These are phyloP conservation scores for Barypeithes pellucidus DNA, from an alignment of 2,888 invertebrate genomes.

Conservation along the genomic window DNA sequence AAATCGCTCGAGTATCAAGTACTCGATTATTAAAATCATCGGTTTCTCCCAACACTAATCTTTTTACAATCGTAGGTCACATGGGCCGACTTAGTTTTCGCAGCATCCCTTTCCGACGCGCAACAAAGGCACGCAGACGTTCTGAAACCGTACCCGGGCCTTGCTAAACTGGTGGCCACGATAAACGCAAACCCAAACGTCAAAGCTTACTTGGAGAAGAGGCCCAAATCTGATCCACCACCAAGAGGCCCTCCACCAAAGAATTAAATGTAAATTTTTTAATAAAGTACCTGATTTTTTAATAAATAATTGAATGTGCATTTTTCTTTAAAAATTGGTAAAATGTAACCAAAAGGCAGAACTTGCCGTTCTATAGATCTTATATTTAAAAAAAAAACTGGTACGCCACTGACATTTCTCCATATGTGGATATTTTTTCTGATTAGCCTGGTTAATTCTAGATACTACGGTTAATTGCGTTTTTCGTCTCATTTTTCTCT, in stretches of 20 bases:
- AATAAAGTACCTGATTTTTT: constrained; percentile 8
- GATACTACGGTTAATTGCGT: too few relatives aligned
- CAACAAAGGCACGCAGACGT: not conserved
- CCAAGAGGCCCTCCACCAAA: constrained; percentile 24
- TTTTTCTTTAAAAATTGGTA: too few relatives aligned
- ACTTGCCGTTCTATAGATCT: too few relatives aligned
- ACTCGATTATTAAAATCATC: too few relatives aligned
- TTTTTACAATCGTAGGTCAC: constrained; percentile 18
- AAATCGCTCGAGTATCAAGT: too few relatives aligned
- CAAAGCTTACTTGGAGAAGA: constrained; percentile 36
- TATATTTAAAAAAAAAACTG: too few relatives aligned
- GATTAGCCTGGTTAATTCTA: too few relatives aligned
- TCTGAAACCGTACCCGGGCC: constrained; percentile 32
- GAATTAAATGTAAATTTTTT: not conserved
- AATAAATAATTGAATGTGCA: constrained; percentile 7
- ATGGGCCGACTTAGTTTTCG: constrained; percentile 14
- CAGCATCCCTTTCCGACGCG: not conserved
- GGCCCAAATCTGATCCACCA: constrained; percentile 35
- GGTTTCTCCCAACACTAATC: too few relatives aligned
- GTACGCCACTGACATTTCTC: too few relatives aligned
- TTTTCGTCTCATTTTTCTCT: too few relatives aligned
- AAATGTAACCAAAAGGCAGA: too few relatives aligned
- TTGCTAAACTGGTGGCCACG: constrained; percentile 27
- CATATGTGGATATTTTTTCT: too few relatives aligned
- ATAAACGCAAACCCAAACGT: constrained; percentile 29